A percentile compares a stretch with the other conserved stretches of the same genome.
Evolutionary conservation across 1,140 invertebrate genomes (phyloP).

Genomic region (Drosophila oshimai): DNA sequence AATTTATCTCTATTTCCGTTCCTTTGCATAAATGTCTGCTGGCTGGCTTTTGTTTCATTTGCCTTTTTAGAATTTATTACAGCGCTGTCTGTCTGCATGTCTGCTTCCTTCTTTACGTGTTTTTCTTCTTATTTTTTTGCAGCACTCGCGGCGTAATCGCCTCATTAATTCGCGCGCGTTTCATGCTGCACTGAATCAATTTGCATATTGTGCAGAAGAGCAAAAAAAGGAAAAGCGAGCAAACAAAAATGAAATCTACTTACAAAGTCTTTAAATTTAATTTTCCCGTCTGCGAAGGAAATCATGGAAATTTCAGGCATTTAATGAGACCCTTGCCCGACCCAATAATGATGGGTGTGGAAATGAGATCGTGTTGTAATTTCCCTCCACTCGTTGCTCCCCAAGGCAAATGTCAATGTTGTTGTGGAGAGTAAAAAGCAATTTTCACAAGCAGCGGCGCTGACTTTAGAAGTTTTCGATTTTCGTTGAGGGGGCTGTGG

Average conservation of each 20-base stretch:
- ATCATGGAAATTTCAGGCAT: conserved; percentile 67
- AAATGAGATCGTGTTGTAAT: conserved; percentile 60
- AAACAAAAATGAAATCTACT: conserved; percentile 62
- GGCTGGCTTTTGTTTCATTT: conserved; percentile 51
- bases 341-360: conserved; percentile 26
- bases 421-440: neutral
- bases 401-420: conserved; percentile 72
- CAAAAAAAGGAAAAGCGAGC: conserved; percentile 11
- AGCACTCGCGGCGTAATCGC: conserved; percentile 70
- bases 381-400: conserved; percentile 29
- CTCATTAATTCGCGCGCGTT: conserved; percentile 76
- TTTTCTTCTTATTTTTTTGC: conserved; percentile 14
- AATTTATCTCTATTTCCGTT: conserved; percentile 81
- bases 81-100: conserved; percentile 5
- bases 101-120: conserved; percentile 35
- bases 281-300: conserved; percentile 57
- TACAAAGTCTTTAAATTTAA: conserved; percentile 79
- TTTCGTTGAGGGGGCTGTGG: conserved; percentile 5
- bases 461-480: conserved; percentile 26
- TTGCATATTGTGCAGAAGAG: conserved; percentile 76
- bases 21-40: conserved; percentile 69
- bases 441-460: conserved; percentile 1
- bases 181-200: conserved; percentile 79
- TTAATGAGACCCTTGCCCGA: conserved; percentile 57
- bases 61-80: conserved; percentile 73